Base-by-base conservation (phyloP, 2,888 invertebrate species). In the Masnerella sp. region DNA sequence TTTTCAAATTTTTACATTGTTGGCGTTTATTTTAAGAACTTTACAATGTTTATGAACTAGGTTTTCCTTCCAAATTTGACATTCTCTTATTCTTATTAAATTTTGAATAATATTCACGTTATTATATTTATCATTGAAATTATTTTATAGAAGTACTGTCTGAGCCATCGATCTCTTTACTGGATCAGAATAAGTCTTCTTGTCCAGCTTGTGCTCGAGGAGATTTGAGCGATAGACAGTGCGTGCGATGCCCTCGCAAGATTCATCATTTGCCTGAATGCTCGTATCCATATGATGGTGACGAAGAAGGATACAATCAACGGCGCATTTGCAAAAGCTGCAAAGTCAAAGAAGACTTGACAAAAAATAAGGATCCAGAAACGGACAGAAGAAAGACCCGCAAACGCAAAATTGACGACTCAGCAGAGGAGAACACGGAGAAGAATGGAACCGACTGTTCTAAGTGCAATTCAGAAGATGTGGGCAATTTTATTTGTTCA, bases 251-350 rank as follows among this genome's bases (percentile, higher is more conserved):
- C 38, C 8, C 11, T 3, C 36, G 17, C 28, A 5, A 9, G 2
- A 12, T 61, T 11, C 40, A 61, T 40, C 49, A 38, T 28, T 61
- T 61, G 17, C 38, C 25, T 12, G 38, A 47, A 28, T 61, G 61
- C 25, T 61, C 61, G 0, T 38, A 61, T 9, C 47, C 61, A 9
- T 9, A 28, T 2, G 11, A 1, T n/a, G 47, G 14, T 3, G 47
- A 47, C 0, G 45, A 45, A 2, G 61, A 61, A 61, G 61, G 61
- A 8, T 61, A 61, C 11, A 30, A 20, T 1, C 47, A 61, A 18
- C 9, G 18, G 2, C 36, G 38, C 4, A 40, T 61, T 30, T 49
- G 61, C 8, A 30, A 38, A 25, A n/a, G 5, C 9, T 45, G 43
- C 34, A 58, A 30, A 25, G 11, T 36, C n/a, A 36, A 14, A 25